A percentile compares a stretch with the other conserved stretches of the same genome.
Evolutionary conservation across 2,888 invertebrate genomes (phyloP).

Genomic region (Idaea biselata): DNA sequence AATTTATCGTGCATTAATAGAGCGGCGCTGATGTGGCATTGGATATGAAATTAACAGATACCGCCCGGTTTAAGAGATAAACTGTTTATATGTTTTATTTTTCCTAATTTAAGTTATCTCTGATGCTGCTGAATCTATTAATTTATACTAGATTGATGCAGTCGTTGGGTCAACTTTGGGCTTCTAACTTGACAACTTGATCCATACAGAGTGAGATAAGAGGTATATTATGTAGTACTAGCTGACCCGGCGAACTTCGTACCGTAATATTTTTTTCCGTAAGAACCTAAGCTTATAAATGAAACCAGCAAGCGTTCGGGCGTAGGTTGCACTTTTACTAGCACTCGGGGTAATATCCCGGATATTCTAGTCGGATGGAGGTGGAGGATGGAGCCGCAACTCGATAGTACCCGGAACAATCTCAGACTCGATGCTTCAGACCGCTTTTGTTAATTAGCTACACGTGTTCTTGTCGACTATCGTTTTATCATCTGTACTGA

Average conservation of each 20-base stretch:
- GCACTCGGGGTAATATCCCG: constrained; percentile 50
- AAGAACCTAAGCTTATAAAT: neutral
- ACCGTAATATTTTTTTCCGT: too few relatives aligned
- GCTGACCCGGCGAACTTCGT: too few relatives aligned
- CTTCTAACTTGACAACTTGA: too few relatives aligned
- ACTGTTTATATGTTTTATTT: neutral
- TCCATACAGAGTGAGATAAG: too few relatives aligned
- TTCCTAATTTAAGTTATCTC: too few relatives aligned
- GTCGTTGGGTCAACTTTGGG: too few relatives aligned
- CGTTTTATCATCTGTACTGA: neutral
- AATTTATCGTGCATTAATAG: constrained; percentile 20
- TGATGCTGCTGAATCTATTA: too few relatives aligned
- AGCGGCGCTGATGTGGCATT: constrained; percentile 19
- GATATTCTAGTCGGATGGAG: constrained; percentile 61
- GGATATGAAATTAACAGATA: constrained; percentile 20
- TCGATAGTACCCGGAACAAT: constrained; percentile 63
- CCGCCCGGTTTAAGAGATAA: neutral
- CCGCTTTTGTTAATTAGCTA: constrained; percentile 1
- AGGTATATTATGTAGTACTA: too few relatives aligned
- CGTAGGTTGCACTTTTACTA: constrained; percentile 13
- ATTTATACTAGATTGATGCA: too few relatives aligned
- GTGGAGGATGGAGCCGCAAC: constrained; percentile 39
- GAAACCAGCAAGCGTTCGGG: neutral
- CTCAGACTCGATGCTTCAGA: constrained; percentile 36
- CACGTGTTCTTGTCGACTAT: neutral